Conservation (phyloP, 2,113 vertebrate species). For the Tyto alba region DNA sequence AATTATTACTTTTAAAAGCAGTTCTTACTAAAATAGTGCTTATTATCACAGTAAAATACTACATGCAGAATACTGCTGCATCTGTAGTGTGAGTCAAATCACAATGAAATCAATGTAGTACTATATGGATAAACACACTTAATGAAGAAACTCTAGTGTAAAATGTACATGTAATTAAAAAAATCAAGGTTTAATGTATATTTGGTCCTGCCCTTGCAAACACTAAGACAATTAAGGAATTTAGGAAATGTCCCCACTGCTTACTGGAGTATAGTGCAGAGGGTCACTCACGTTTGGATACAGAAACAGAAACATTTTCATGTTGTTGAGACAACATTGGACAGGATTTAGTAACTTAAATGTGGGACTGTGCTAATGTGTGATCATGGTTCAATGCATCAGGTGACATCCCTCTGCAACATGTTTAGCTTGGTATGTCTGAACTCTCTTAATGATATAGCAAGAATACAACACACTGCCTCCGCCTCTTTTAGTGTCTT, state of each 20-base stretch:
- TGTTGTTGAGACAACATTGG: neutral
- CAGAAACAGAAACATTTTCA: neutral
- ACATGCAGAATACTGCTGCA: neutral
- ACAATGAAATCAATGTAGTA: neutral
- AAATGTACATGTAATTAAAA: neutral
- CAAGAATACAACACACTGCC: rapidly evolving
- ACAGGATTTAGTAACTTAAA: neutral
- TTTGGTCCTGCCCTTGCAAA: neutral
- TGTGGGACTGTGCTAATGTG: neutral
- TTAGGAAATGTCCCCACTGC: neutral
- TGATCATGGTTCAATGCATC: neutral
- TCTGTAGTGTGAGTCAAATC: neutral
- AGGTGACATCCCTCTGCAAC: neutral
- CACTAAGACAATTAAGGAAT: neutral
- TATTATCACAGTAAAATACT: neutral
- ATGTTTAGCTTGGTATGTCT: neutral
- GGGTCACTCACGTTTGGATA: neutral
- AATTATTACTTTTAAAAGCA: neutral
- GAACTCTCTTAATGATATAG: neutral
- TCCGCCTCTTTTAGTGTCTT: neutral
- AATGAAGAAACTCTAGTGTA: neutral
- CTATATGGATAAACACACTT: neutral
- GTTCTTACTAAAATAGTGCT: neutral
- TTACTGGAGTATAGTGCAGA: neutral
- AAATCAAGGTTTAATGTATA: neutral